phyloP scores from a whole-genome alignment of 2,888 invertebrate species.

The Dioctria rufipes region DNA sequence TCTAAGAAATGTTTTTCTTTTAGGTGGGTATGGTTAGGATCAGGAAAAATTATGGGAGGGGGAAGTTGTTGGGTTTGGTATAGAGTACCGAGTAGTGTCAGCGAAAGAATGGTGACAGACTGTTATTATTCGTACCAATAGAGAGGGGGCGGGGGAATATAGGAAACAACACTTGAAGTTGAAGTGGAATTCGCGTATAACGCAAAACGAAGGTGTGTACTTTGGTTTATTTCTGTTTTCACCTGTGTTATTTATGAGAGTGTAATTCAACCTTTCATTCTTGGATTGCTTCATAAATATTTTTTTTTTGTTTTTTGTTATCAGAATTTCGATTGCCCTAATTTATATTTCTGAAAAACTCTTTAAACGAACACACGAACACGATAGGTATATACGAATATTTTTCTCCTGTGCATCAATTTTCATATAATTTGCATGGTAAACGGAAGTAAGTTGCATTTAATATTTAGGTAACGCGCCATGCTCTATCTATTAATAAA shows the following conservation, averaged over 20 bases:
- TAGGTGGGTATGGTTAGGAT: background rate
- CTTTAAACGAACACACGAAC: background rate
- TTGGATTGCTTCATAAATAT: slow-evolving; percentile 49
- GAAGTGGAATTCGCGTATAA: background rate
- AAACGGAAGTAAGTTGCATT: no score
- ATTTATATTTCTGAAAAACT: background rate
- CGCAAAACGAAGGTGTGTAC: background rate
- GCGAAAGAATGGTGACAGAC: slow-evolving; percentile 37
- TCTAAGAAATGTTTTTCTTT: background rate
- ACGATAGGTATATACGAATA: no score
- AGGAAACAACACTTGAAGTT: slow-evolving; percentile 4
- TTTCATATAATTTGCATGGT: background rate
- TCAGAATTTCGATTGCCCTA: slow-evolving; percentile 11
- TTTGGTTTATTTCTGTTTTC: slow-evolving; percentile 43
- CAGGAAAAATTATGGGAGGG: background rate
- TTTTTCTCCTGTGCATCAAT: background rate
- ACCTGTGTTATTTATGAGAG: slow-evolving; percentile 36
- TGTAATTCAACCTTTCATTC: slow-evolving; percentile 48
- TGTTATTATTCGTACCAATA: slow-evolving; percentile 27
- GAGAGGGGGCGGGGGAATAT: background rate
- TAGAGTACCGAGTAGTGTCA: background rate
- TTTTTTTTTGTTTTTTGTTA: background rate
- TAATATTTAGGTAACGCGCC: no score
- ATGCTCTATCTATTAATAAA: no score
- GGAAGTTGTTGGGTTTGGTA: no score